Base-by-base conservation (phyloP, 1,140 invertebrate species). In the Tetragonula clypearis region DNA sequence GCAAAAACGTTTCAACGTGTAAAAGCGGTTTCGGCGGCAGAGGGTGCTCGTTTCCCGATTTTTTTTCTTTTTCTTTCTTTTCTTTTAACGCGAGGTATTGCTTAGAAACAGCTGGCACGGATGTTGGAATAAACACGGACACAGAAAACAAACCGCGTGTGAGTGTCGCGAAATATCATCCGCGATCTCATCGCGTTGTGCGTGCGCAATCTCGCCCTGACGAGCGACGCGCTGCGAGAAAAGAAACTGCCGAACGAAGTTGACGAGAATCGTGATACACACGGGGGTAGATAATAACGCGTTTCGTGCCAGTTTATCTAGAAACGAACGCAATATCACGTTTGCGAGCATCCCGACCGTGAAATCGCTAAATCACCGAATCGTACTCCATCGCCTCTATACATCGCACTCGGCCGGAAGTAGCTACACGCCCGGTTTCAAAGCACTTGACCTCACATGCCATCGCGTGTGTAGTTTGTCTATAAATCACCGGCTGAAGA, bases 361-460 rank as follows among this genome's bases (percentile, higher is more conserved):
- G 49, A 80, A 85, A 71, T 85, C 56, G 75, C 71, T 84, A 60
- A 79, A 79, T 84, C 66, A 69, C 41, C 78, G 19, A 66, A 66
- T 85, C 56, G 58, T 26, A 55, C n/a, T 26, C 21, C 69, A 60
- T 73, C 82, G n/a, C 55, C n/a, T 55, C 35, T 49, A 66, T 79
- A n/a, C 30, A 72, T 26, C 66, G 35, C 82, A 23, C 68, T 84
- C 74, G 77, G 55, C 19, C 35, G 58, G 58, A 66, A 74, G 69
- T 72, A 60, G 55, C 26, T 72, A 72, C 75, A 79, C 56, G 41
- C 58, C 30, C 58, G n/a, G 56, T 73, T 68, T 79, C n/a, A 81
- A 35, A 75, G 58, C 53, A 68, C 60, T 85, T 81, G 58, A 81
- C 60, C 78, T 35, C 56, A 35, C 55, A 49, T 49, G 62, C 55